These are phyloP conservation scores for Tolypeutes matacus DNA, from an alignment of 2,797 vertebrate genomes.

Conservation along the genomic window DNA sequence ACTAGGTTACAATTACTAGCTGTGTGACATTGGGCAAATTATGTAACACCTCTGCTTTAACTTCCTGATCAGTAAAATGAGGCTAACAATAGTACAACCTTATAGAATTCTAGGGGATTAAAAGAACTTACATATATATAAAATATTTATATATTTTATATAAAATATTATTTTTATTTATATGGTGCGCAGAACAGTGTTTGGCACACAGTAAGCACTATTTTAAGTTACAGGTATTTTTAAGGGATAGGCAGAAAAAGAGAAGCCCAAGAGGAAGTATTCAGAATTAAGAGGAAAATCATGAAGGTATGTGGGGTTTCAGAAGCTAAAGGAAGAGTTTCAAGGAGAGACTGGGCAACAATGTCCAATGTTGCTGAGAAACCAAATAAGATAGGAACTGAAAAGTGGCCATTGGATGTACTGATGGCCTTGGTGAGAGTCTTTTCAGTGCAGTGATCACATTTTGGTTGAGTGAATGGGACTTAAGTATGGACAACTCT, in stretches of 20 bases:
- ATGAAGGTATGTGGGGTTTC: background rate
- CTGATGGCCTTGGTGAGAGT: background rate
- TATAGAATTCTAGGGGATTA: background rate
- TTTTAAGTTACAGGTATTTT: slow-evolving; percentile 42
- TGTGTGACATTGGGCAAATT: background rate
- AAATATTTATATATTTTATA: too few species aligned
- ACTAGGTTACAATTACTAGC: background rate
- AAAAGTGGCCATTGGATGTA: slow-evolving; percentile 12
- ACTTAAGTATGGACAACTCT: background rate
- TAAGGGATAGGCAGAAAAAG: slow-evolving; percentile 22
- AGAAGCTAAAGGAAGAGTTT: slow-evolving; percentile 24
- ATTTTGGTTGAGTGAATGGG: background rate
- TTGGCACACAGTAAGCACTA: background rate
- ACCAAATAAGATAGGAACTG: slow-evolving; percentile 23
- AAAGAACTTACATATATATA: background rate
- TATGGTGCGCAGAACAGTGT: background rate
- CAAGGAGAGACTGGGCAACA: background rate
- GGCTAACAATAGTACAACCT: background rate
- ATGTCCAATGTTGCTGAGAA: slow-evolving; percentile 19
- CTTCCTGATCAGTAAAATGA: slow-evolving; percentile 54
- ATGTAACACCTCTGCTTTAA: background rate
- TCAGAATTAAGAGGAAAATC: slow-evolving; percentile 24
- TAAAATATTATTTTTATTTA: too few species aligned
- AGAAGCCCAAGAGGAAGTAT: background rate
- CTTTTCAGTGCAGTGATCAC: background rate